Conservation (phyloP, 2,113 vertebrate genomes). For the Turdus rufiventris region DNA sequence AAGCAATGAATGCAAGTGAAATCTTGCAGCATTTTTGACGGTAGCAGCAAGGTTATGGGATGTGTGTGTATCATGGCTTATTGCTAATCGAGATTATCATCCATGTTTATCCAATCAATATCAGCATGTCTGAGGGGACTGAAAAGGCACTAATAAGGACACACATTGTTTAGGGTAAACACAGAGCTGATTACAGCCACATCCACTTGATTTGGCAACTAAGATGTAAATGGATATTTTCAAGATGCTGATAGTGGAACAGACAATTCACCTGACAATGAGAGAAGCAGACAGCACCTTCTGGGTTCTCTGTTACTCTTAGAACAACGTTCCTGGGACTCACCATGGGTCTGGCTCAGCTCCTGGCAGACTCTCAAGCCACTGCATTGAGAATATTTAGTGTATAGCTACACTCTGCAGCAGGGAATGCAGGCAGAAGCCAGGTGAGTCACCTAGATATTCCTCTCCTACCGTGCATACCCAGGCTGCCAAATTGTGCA, state of each 20-base stretch:
- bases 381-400: not conserved
- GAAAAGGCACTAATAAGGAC: conserved; percentile 45
- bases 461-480: not conserved
- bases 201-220: not conserved
- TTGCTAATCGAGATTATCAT: not conserved
- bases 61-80: not conserved
- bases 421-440: not conserved
- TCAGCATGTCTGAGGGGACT: not conserved
- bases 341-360: not conserved
- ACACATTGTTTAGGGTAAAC: conserved; percentile 31
- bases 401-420: not conserved
- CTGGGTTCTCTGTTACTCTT: not conserved
- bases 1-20: not conserved
- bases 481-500: not conserved
- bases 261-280: not conserved
- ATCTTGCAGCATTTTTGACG: not conserved
- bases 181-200: not conserved
- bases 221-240: not conserved
- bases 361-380: not conserved
- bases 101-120: conserved; percentile 44
- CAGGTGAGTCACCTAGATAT: not conserved
- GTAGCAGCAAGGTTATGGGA: not conserved
- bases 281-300: not conserved
- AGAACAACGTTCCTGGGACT: not conserved
- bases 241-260: not conserved